Evolutionary conservation across 2,888 invertebrate genomes (phyloP).

Genomic region (Ctenicera cuprea): DNA sequence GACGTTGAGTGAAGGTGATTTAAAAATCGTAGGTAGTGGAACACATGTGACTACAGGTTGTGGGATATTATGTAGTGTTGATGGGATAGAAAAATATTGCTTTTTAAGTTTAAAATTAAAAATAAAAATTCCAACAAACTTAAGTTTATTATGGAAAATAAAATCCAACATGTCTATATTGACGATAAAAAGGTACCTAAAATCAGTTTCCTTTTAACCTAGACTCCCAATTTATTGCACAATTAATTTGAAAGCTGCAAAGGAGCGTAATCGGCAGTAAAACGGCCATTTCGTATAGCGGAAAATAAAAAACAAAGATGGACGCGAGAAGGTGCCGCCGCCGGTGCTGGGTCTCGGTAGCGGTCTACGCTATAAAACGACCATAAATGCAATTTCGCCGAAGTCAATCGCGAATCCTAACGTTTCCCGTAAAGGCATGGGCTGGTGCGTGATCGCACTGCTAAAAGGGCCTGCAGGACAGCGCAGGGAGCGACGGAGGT

Average conservation of each 20-base stretch:
- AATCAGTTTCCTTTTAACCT: background rate
- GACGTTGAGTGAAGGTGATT: no score
- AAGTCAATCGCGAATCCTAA: slow-evolving; percentile 57
- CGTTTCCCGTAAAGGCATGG: slow-evolving; percentile 50
- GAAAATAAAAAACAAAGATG: slow-evolving; percentile 47
- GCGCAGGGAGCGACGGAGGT: slow-evolving; percentile 3
- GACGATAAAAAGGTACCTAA: background rate
- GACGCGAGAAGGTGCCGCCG: slow-evolving; percentile 37
- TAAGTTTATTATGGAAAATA: no score
- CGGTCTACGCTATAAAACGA: slow-evolving; percentile 54
- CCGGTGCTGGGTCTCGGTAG: slow-evolving; percentile 18
- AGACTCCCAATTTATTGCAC: slow-evolving; percentile 19
- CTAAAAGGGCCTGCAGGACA: slow-evolving; percentile 38
- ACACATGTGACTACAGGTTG: no score
- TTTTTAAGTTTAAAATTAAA: no score
- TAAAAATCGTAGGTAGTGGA: no score
- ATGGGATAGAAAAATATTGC: no score
- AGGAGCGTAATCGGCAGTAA: slow-evolving; percentile 20
- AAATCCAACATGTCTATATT: no score
- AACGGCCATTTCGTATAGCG: background rate
- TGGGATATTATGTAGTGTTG: no score
- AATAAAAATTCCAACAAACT: no score
- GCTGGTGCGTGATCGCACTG: slow-evolving; percentile 49
- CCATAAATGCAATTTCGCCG: slow-evolving; percentile 58
- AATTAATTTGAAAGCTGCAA: slow-evolving; percentile 32